Conservation (phyloP, 2,888 invertebrate genomes). For the Lepidonotus clava region DNA sequence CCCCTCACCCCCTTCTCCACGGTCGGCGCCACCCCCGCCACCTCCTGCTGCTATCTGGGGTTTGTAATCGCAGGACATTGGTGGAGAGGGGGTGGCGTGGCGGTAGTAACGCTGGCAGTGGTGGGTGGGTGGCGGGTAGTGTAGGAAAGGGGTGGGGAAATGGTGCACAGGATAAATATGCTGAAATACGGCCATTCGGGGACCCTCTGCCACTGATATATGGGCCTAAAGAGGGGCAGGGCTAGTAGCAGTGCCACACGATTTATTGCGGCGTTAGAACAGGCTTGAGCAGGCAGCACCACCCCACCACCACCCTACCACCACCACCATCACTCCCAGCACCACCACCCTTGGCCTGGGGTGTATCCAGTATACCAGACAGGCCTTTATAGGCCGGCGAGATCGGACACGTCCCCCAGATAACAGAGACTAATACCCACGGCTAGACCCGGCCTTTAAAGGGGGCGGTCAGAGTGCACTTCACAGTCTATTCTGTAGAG, state of each 20-base stretch:
- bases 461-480: background rate
- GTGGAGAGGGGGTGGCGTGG: background rate
- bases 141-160: background rate
- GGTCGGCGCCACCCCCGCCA: background rate
- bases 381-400: background rate
- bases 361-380: background rate
- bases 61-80: too few species aligned
- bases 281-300: background rate
- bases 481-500: too few species aligned
- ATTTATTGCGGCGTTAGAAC: slow-evolving; percentile 2
- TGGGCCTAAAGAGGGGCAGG: slow-evolving; percentile 11
- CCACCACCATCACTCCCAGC: too few species aligned
- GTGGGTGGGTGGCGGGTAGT: background rate
- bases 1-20: too few species aligned
- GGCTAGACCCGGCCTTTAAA: background rate
- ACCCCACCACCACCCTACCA: too few species aligned
- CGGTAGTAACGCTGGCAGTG: too few species aligned
- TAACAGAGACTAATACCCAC: background rate
- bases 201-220: background rate
- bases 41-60: background rate
- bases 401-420: background rate
- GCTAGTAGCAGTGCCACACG: background rate
- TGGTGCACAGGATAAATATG: background rate
- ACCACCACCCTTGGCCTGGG: background rate
- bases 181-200: background rate